Evolutionary conservation across 1,140 invertebrate species (phyloP).

Genomic region (Drosophila tsacasi): DNA sequence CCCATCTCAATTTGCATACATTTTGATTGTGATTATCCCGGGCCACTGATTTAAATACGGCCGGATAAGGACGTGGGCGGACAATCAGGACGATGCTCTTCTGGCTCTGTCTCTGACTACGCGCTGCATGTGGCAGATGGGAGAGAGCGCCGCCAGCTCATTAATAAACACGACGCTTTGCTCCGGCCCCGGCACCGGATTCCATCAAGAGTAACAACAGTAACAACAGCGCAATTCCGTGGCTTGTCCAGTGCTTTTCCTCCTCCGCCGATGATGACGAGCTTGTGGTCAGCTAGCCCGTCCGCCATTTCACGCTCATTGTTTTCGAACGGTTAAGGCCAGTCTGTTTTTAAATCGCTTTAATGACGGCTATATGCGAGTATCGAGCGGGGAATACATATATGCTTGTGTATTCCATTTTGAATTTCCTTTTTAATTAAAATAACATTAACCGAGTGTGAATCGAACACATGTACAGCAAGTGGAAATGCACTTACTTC

Average conservation of each 20-base stretch:
- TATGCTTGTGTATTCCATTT: background rate
- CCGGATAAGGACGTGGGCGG: slow-evolving; percentile 39
- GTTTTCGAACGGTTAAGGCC: slow-evolving; percentile 26
- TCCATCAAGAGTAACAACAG: slow-evolving; percentile 19
- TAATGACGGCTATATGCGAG: background rate
- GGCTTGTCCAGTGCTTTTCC: slow-evolving; percentile 20
- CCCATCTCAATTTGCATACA: slow-evolving; percentile 74
- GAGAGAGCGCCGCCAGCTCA: slow-evolving; percentile 64
- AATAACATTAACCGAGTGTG: slow-evolving; percentile 32
- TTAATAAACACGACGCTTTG: slow-evolving; percentile 66
- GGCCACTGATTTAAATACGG: slow-evolving; percentile 76
- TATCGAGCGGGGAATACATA: background rate
- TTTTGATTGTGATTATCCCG: slow-evolving; percentile 77
- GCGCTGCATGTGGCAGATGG: slow-evolving; percentile 59
- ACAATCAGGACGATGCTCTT: slow-evolving; percentile 18
- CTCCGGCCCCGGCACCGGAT: background rate
- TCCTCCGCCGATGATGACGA: slow-evolving; percentile 60
- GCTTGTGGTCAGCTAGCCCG: slow-evolving; percentile 64
- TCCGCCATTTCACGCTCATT: slow-evolving; percentile 33
- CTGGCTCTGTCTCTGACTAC: background rate
- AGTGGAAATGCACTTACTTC: slow-evolving; percentile 26
- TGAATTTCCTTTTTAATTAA: slow-evolving; percentile 54
- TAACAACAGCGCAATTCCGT: slow-evolving; percentile 29
- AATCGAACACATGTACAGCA: slow-evolving; percentile 33
- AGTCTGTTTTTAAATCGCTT: slow-evolving; percentile 29